Evolutionary conservation across 1,140 invertebrate genomes (phyloP), one percentile per base, ranked within the genome.

Genomic region (Micrasema longulum): DNA sequence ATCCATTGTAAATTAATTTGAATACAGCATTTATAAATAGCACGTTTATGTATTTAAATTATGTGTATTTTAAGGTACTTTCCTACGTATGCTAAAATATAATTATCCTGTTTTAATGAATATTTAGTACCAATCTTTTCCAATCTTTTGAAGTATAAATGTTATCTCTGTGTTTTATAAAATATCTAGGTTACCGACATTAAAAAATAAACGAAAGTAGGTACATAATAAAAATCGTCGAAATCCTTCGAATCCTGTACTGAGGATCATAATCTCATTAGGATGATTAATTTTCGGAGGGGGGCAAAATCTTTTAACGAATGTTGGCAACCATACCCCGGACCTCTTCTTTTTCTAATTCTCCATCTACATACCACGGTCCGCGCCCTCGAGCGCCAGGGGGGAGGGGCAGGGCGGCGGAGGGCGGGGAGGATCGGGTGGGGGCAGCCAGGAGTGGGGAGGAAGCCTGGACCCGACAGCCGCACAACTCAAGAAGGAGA

Each of bases 401-500:
- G 2, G 38, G 62, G 41, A 12, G 14, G 18, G n/a, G 43, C 1
- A 18, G 18, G n/a, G 43, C 9, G 9, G 38, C 16, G 41, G 7
- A 36, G 12, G 55, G 14, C 6, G 7, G 31, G 12, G 6, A 14
- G 26, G 26, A 20, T 20, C 14, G 47, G 60, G 18, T 11, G 43
- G 11, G 60, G n/a, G n/a, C 1, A 22, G 38, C 26, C 1, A 22
- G 60, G 43, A 55, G 52, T 2, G 41, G 62, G 38, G 50, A 55
- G 52, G 53, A 43, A 11, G 65, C 66, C 70, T 72, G 74, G 73
- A 75, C 73, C 43, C 73, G 73, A 75, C 73, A 75, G 73, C 73
- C 69, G 53, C 69, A 62, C 71, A 68, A 73, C 71, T 73, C 65
- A 66, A 36, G 65, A 47, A 69, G 47, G 64, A 72, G 74, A 75